Percentiles rank a stretch among this genome's conserved stretches.
These are phyloP conservation scores for Ceratotherium simum DNA, from an alignment of 2,113 vertebrate genomes.

Conservation along the genomic window DNA sequence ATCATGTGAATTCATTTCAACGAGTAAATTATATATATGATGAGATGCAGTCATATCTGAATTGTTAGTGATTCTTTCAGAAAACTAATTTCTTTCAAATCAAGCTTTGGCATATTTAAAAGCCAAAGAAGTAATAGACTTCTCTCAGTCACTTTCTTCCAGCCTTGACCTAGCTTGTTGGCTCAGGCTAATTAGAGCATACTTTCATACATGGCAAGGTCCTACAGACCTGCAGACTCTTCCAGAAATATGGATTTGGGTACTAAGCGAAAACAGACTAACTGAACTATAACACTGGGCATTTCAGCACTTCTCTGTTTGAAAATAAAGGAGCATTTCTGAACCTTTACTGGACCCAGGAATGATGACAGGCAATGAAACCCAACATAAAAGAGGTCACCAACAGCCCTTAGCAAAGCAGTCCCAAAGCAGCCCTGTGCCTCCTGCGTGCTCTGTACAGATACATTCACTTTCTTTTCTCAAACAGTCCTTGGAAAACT, in stretches of 20 bases:
- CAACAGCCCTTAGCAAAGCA: neutral
- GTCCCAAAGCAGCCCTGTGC: neutral
- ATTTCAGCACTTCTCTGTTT: conserved; percentile 55
- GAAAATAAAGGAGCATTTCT: conserved; percentile 56
- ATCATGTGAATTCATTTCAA: conserved; percentile 22
- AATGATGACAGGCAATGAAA: conserved; percentile 62
- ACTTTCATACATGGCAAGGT: conserved; percentile 10
- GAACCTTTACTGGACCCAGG: neutral
- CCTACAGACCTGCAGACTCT: neutral
- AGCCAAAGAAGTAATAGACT: neutral
- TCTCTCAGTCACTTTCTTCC: neutral
- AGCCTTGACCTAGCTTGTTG: neutral
- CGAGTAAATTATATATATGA: neutral
- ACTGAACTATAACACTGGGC: neutral
- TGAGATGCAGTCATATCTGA: neutral
- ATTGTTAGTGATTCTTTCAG: neutral
- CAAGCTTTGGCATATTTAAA: neutral
- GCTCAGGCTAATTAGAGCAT: neutral
- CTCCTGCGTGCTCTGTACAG: neutral
- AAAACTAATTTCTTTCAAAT: conserved; percentile 21
- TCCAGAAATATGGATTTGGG: conserved; percentile 62
- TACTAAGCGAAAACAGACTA: conserved; percentile 68
- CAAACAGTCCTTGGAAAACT: conserved; percentile 14
- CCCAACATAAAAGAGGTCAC: conserved; percentile 36
- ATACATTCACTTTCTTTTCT: conserved; percentile 20